Conservation (phyloP, 1,140 invertebrate species). For the Leptinotarsa lineolata region DNA sequence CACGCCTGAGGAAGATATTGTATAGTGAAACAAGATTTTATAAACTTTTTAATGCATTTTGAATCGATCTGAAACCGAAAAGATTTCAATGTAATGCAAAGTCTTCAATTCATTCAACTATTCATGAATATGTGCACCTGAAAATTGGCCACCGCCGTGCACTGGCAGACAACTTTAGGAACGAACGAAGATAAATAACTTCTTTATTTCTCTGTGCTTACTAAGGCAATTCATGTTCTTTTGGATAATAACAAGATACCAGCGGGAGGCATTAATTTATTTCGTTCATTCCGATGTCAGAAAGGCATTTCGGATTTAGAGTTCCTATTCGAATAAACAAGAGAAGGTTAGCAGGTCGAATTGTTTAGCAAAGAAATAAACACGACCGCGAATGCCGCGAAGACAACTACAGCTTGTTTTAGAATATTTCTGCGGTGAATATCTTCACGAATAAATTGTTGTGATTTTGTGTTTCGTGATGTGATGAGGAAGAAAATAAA, state of each 20-base stretch:
- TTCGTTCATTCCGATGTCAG: conserved; percentile 7
- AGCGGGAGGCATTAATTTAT: conserved; percentile 2
- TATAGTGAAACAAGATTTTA: too few relatives aligned
- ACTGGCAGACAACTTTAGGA: too few relatives aligned
- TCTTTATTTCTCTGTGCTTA: background rate
- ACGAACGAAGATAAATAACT: background rate
- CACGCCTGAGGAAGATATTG: too few relatives aligned
- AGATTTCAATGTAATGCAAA: too few relatives aligned
- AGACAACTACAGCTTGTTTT: conserved; percentile 6
- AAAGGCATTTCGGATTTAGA: conserved; percentile 3
- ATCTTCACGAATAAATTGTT: background rate
- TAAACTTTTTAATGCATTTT: too few relatives aligned
- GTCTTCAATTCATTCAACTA: too few relatives aligned
- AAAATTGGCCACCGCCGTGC: too few relatives aligned
- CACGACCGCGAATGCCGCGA: conserved; percentile 3
- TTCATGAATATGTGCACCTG: too few relatives aligned
- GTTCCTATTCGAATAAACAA: conserved; percentile 1
- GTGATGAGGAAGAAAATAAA: too few relatives aligned
- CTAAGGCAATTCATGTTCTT: background rate
- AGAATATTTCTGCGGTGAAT: background rate
- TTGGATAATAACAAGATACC: background rate
- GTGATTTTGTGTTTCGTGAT: background rate
- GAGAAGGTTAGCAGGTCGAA: conserved; percentile 4
- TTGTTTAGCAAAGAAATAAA: conserved; percentile 1
- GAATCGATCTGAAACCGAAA: too few relatives aligned